phyloP scores from a whole-genome alignment of 1,140 invertebrate genomes.

The Saxidomus purpurata region DNA sequence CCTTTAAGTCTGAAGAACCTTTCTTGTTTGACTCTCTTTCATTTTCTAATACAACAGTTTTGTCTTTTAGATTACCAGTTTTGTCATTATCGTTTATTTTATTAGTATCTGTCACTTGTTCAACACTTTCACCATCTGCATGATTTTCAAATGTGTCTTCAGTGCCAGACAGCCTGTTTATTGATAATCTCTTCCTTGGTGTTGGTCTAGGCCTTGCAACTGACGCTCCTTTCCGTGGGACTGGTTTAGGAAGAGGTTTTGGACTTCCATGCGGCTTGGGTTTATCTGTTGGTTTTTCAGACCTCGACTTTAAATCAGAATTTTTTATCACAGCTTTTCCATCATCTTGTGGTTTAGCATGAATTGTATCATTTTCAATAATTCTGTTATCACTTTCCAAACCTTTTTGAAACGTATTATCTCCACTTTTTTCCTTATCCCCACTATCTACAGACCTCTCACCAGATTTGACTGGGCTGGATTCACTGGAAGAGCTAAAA shows the following conservation, averaged over 20 bases:
- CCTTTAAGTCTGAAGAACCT: background rate
- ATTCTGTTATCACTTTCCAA: background rate
- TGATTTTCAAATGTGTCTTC: slow-evolving; percentile 31
- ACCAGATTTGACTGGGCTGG: background rate
- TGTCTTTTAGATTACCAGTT: background rate
- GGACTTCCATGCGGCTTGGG: background rate
- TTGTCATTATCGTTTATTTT: background rate
- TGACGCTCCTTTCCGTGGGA: slow-evolving; percentile 4
- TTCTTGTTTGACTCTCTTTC: background rate
- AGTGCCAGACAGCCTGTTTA: slow-evolving; percentile 45
- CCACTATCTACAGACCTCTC: background rate
- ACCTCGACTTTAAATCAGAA: background rate
- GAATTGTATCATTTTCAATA: background rate
- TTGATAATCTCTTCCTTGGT: slow-evolving; percentile 55
- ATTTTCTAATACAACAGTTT: background rate
- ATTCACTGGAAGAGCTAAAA: slow-evolving; percentile 32
- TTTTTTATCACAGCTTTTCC: slow-evolving; percentile 11
- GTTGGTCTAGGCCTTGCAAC: slow-evolving; percentile 40
- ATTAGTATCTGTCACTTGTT: background rate
- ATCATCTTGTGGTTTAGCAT: background rate
- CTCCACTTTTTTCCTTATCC: background rate
- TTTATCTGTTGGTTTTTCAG: background rate
- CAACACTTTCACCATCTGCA: background rate
- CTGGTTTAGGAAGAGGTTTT: slow-evolving; percentile 17
- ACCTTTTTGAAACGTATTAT: background rate